phyloP scores from a whole-genome alignment of 2,113 vertebrate species.

The Alligator mississippiensis region DNA sequence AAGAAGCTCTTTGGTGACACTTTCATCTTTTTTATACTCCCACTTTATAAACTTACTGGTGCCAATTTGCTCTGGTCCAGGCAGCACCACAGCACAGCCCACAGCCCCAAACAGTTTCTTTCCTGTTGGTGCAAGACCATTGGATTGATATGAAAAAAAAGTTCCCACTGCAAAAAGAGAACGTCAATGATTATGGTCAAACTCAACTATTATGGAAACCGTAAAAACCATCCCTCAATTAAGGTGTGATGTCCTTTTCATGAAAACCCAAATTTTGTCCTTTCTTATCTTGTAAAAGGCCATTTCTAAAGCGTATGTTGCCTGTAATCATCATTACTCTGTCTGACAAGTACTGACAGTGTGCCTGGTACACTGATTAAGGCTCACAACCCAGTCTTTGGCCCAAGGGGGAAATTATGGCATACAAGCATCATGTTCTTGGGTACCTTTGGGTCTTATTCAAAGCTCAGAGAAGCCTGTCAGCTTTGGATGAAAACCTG shows the following conservation, averaged over 20 bases:
- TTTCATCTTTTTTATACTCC: neutral
- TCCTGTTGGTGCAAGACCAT: neutral
- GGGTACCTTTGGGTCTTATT: neutral
- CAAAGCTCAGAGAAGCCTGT: neutral
- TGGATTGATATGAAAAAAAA: neutral
- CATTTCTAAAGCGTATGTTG: neutral
- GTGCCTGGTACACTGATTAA: neutral
- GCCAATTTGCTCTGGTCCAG: neutral
- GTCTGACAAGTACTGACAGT: neutral
- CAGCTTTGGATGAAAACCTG: neutral
- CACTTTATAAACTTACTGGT: neutral
- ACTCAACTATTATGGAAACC: neutral
- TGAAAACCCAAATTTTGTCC: neutral
- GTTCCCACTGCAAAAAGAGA: neutral
- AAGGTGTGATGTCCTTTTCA: neutral
- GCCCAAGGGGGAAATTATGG: neutral
- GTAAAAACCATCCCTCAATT: neutral
- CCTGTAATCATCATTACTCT: neutral
- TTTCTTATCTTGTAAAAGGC: neutral
- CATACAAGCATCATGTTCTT: neutral
- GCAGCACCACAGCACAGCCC: neutral
- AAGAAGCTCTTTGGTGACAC: neutral
- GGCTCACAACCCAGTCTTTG: neutral
- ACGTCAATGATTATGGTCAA: neutral
- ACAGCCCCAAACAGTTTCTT: neutral